Evolutionary conservation across 2,888 invertebrate species (phyloP).

Genomic region (Morpho achilles): DNA sequence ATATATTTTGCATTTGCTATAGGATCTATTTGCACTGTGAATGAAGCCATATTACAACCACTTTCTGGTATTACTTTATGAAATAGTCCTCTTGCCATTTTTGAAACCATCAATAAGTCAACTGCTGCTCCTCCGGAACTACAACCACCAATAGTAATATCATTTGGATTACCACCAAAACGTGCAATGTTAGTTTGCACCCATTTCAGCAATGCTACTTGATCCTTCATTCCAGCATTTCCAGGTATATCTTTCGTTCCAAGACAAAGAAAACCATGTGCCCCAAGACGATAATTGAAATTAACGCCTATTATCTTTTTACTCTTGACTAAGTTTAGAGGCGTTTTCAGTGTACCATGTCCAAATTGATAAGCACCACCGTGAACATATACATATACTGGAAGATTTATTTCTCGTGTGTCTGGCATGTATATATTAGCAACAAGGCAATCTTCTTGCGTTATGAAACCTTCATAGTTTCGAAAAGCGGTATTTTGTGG

Average conservation of each 20-base stretch:
- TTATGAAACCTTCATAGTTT: not conserved
- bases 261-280: slow-evolving; percentile 48
- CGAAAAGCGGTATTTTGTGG: slow-evolving; percentile 30
- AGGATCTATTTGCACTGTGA: slow-evolving; percentile 44
- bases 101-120: slow-evolving; percentile 47
- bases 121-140: slow-evolving; percentile 51
- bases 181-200: slow-evolving; percentile 44
- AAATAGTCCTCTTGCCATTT: slow-evolving; percentile 42
- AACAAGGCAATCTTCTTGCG: slow-evolving; percentile 35
- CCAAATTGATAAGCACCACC: slow-evolving; percentile 63
- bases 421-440: slow-evolving; percentile 36
- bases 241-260: slow-evolving; percentile 52
- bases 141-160: slow-evolving; percentile 48
- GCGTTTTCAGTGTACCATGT: slow-evolving; percentile 32
- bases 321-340: slow-evolving; percentile 36
- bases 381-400: slow-evolving; percentile 60
- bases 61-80: slow-evolving; percentile 52
- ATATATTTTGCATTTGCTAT: slow-evolving; percentile 42
- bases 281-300: slow-evolving; percentile 53
- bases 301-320: slow-evolving; percentile 42
- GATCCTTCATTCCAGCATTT: slow-evolving; percentile 60
- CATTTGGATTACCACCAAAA: slow-evolving; percentile 55
- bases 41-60: slow-evolving; percentile 37
- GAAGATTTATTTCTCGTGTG: slow-evolving; percentile 32
- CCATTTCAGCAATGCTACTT: slow-evolving; percentile 43